Conservation (phyloP, 2,113 vertebrate species). For the Bos indicus region DNA sequence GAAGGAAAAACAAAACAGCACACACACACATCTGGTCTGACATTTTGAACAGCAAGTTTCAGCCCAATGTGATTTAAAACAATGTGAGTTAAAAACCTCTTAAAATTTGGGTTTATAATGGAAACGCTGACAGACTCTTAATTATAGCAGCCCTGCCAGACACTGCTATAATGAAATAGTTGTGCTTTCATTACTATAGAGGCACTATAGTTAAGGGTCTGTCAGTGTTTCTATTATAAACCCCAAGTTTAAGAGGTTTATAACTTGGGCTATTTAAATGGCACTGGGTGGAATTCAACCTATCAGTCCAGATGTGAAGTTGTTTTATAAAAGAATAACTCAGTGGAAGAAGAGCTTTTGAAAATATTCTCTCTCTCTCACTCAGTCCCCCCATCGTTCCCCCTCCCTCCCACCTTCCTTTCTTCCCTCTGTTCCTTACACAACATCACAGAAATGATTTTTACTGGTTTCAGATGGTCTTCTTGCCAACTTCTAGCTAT, state of each 20-base stretch:
- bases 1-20: slow-evolving; percentile 36
- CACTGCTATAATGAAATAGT: slow-evolving; percentile 69
- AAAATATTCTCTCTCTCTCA: background rate
- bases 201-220: slow-evolving; percentile 79
- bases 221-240: slow-evolving; percentile 80
- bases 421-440: slow-evolving; percentile 45
- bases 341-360: slow-evolving; percentile 65
- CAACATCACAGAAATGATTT: slow-evolving; percentile 72
- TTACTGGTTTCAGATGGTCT: slow-evolving; percentile 77
- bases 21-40: slow-evolving; percentile 62
- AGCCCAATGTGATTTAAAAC: slow-evolving; percentile 74
- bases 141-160: slow-evolving; percentile 80
- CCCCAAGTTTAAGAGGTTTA: slow-evolving; percentile 81
- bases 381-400: background rate
- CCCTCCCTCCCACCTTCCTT: slow-evolving; percentile 2
- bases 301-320: slow-evolving; percentile 81
- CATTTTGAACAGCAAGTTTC: slow-evolving; percentile 67
- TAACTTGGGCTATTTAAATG: slow-evolving; percentile 81
- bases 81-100: slow-evolving; percentile 76
- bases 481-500: slow-evolving; percentile 79
- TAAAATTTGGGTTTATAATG: slow-evolving; percentile 80
- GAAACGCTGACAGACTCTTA: slow-evolving; percentile 82
- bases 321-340: slow-evolving; percentile 78
- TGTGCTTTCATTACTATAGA: slow-evolving; percentile 77
- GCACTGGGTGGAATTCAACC: slow-evolving; percentile 79